Percentiles rank a stretch among this genome's conserved stretches.
Evolutionary conservation across 2,113 vertebrate species (phyloP).

Genomic region (Strigops habroptila): DNA sequence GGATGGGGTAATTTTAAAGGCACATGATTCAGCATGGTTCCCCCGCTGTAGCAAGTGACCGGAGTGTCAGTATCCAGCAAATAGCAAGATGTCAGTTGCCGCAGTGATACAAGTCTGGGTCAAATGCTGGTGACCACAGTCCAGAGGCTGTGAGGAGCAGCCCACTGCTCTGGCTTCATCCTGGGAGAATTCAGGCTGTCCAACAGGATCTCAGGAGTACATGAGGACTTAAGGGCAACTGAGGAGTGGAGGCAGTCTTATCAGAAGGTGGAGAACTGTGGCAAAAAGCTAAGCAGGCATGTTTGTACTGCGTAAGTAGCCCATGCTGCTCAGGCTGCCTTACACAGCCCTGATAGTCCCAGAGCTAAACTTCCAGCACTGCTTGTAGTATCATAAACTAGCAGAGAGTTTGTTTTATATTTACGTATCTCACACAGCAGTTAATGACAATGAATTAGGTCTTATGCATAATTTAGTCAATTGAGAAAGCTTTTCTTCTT

Average conservation of each 20-base stretch:
- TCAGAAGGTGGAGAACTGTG: background rate
- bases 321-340: background rate
- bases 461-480: background rate
- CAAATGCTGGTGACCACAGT: background rate
- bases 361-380: background rate
- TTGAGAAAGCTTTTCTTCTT: background rate
- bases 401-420: background rate
- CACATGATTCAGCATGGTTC: rapidly evolving
- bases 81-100: background rate
- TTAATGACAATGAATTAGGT: background rate
- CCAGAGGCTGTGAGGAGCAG: background rate
- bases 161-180: background rate
- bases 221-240: background rate
- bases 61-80: background rate
- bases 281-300: background rate
- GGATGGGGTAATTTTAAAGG: background rate
- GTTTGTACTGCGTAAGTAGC: background rate
- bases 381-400: background rate
- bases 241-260: background rate
- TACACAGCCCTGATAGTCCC: background rate
- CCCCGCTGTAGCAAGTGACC: no score
- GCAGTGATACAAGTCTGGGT: background rate
- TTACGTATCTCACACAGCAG: background rate
- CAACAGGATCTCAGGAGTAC: background rate
- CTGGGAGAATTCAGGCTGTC: background rate